phyloP scores from a whole-genome alignment of 2,888 invertebrate genomes.

The Scrobipalpa atriplicella region DNA sequence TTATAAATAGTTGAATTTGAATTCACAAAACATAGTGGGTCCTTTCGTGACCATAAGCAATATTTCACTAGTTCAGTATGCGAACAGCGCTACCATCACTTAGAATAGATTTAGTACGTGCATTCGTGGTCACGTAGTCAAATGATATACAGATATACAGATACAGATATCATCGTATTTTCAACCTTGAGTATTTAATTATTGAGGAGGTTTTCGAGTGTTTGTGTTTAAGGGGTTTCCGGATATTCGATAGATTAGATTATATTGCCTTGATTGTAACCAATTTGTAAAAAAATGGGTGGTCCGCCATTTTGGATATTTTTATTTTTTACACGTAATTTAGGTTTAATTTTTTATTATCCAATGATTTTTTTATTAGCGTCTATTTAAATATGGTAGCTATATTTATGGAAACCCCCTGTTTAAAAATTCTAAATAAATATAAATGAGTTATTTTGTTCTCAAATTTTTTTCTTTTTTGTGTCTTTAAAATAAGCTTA shows the following conservation, averaged over 20 bases:
- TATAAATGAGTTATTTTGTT: neutral
- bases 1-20: neutral
- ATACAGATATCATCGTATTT: neutral
- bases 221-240: neutral
- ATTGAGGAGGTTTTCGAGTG: neutral
- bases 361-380: too few species aligned
- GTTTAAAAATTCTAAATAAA: neutral
- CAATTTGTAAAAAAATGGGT: too few species aligned
- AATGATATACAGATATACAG: conserved; percentile 16
- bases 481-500: neutral
- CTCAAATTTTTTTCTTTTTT: neutral
- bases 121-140: conserved; percentile 18
- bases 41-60: neutral
- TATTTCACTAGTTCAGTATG: conserved; percentile 11
- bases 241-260: neutral
- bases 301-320: too few species aligned
- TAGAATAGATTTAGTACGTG: conserved; percentile 23
- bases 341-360: too few species aligned
- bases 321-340: too few species aligned
- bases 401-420: too few species aligned
- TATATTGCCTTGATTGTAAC: too few species aligned
- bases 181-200: neutral
- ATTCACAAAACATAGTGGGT: neutral
- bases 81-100: conserved; percentile 13
- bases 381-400: too few species aligned